phyloP scores from a whole-genome alignment of 2,888 invertebrate genomes.

The Pyrocoelia pectoralis region DNA sequence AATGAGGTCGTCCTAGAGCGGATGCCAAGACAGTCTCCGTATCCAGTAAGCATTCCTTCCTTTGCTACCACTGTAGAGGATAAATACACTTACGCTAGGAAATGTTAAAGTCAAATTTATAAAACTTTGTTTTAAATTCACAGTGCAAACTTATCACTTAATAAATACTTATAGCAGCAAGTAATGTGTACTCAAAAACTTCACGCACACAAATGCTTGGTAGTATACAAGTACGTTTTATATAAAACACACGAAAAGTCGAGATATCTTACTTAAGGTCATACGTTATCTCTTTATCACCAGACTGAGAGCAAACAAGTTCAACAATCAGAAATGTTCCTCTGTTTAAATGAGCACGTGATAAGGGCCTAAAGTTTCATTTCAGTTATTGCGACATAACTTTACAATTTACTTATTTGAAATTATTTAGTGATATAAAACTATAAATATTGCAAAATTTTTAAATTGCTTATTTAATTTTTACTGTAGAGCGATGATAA shows the following conservation, averaged over 20 bases:
- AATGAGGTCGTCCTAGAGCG: conserved; percentile 87
- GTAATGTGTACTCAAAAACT: background rate
- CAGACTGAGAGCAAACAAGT: conserved; percentile 49
- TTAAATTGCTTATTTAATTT: no score
- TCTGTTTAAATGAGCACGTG: conserved; percentile 44
- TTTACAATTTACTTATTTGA: conserved; percentile 19
- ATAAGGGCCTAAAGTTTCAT: conserved; percentile 23
- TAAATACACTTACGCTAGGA: conserved; percentile 37
- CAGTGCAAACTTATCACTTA: no score
- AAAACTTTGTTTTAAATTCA: background rate
- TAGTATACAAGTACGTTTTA: conserved; percentile 43
- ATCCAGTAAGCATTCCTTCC: conserved; percentile 67
- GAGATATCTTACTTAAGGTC: conserved; percentile 51
- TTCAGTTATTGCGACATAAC: conserved; percentile 19
- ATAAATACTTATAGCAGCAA: background rate
- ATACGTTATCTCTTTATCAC: conserved; percentile 47
- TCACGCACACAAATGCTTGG: background rate
- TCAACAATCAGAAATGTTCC: conserved; percentile 39
- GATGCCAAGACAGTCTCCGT: conserved; percentile 86
- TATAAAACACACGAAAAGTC: conserved; percentile 46
- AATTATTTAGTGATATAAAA: background rate
- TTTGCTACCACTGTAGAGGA: conserved; percentile 54
- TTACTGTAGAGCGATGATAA: no score
- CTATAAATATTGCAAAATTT: background rate
- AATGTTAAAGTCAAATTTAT: background rate